Base-by-base conservation (phyloP, 2,797 vertebrate genomes). In the Platalea minor region DNA sequence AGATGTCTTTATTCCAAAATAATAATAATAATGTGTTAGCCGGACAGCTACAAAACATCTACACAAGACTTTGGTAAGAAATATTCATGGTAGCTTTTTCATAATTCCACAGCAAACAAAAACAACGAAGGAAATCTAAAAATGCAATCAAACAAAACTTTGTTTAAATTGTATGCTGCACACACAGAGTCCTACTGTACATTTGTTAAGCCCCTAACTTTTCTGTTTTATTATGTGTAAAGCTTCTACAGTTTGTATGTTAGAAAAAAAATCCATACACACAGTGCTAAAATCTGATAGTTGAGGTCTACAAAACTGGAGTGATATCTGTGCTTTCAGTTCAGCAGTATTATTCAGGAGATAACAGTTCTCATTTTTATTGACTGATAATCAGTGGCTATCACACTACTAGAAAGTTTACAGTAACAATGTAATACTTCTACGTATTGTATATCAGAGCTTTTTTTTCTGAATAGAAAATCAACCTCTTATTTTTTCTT, bases 1-100 rank as follows among this genome's bases (percentile, higher is more conserved):
- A 99, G 98, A 98, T 98, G 98, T 98, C 98, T 99, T 99, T 99
- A 99, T 99, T 99, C 98, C 98, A 99, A 99, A 99, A 99, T 99
- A 98, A 99, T 96, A 97, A 98, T 95, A 97, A 98, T 95, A 94
- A 98, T 98, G 98, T 98, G 98, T 99, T 99, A 99, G 98, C 97
- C 96, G 98, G 96, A 98, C 98, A 98, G 97, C 98, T 98, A 98
- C 96, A 98, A 99, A 99, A 99, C 98, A 99, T 98, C 98, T 98
- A 99, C 98, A 98, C 98, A 98, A 98, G 98, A 99, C 98, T 99
- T 99, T 99, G 98, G 99, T 99, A 99, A 99, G 98, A 99, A 99
- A 98, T 97, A 97, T 97, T 96, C 97, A 96, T 98, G 98, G 98
- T 96, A 98, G 97, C 98, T 97, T 98, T 98, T 98, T 97, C 95